Evolutionary conservation across 2,113 vertebrate species (phyloP).

Genomic region (Empidonax traillii): DNA sequence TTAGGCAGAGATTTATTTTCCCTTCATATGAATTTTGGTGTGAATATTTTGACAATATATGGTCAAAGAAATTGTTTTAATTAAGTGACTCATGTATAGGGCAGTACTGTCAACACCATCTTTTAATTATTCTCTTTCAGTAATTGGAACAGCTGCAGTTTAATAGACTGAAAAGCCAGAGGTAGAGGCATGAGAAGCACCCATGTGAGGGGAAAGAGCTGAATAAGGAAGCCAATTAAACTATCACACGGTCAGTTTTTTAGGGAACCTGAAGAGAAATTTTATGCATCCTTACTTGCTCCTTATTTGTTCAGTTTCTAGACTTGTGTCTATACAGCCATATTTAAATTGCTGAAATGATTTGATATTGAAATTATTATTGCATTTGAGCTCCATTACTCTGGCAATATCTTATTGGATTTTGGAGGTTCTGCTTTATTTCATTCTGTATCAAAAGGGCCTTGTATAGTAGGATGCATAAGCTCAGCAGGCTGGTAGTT

Average conservation of each 20-base stretch:
- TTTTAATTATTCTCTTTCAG: background rate
- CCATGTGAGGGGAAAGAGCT: background rate
- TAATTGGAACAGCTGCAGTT: background rate
- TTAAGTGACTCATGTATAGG: background rate
- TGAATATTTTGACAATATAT: background rate
- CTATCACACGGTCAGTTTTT: background rate
- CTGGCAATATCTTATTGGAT: background rate
- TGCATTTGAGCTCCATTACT: background rate
- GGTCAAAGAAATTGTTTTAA: background rate
- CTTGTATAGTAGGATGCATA: background rate
- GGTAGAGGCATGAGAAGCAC: background rate
- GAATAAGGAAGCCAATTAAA: background rate
- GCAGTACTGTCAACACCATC: background rate
- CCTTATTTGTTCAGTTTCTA: background rate
- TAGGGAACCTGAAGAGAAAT: background rate
- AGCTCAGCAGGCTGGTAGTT: background rate
- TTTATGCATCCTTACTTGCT: background rate
- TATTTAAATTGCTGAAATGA: background rate
- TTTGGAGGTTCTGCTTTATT: background rate
- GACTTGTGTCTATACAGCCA: background rate
- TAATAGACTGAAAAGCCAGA: background rate
- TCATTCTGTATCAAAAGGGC: background rate
- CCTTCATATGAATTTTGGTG: background rate
- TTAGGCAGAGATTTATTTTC: background rate
- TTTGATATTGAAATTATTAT: background rate